Base-by-base conservation (phyloP, 1,140 invertebrate genomes). In the Halyomorpha halys region DNA sequence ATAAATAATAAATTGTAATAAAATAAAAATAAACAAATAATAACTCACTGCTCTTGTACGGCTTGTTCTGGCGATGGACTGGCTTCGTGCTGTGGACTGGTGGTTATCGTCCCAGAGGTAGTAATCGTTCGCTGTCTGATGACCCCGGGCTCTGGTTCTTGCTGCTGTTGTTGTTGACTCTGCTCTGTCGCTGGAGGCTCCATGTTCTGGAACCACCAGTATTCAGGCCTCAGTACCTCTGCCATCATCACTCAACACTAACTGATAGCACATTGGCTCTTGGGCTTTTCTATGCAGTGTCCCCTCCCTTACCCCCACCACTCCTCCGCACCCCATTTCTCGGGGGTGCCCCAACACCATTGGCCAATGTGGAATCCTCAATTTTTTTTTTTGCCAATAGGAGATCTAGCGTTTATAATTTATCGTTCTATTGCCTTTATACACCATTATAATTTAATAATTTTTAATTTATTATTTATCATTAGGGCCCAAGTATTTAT, bases 61-160 rank as follows among this genome's bases (percentile, higher is more conserved):
- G 54, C 23, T 23, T 59, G 19, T 21, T 51, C 44, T 21, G 63
- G 59, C 0, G 67, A 62, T 18, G 64, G 63, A 6, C 30, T 56
- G 19, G 61, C 25, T n/a, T 64, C 53, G 51, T 64, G 30, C 30
- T 67, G 47, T 2, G 65, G 66, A 15, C 60, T 63, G 1, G 67
- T 71, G 44, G 69, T 70, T 47, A 71, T 70, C 14, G 66, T 68
- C 0, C 69, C 68, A 23, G 69, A 66, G 15, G 69, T 69, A n/a
- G 69, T 68, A 51, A 70, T 70, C 11, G 68, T 70, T 16, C 69
- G 64, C 47, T 49, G 47, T 16, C 21, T 3, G n/a, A 18, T 21
- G 21, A 68, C 66, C 9, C 45, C 63, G 16, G 65, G 66, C 39
- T 67, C 65, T 25, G 45, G 62, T 44, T 44, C 15, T 54, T 62